Conservation (phyloP, 2,888 invertebrate species). For the Campaea margaritaria region DNA sequence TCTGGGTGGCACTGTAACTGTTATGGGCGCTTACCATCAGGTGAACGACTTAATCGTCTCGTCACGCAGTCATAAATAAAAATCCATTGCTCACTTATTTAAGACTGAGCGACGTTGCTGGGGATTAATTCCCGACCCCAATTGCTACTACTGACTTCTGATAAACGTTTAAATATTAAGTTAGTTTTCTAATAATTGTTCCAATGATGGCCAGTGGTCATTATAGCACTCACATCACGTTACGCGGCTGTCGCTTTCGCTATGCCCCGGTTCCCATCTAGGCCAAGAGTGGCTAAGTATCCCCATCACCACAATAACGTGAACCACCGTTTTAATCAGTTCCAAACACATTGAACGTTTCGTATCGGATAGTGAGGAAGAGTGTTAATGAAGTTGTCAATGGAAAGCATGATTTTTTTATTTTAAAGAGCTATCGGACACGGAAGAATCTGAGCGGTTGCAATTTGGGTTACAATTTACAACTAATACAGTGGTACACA, state of each 20-base stretch:
- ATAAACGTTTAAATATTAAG: too few relatives aligned
- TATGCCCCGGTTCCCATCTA: conserved; percentile 40
- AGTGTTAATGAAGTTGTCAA: not conserved
- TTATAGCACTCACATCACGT: conserved; percentile 23
- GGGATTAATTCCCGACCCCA: too few relatives aligned
- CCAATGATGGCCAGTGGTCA: conserved; percentile 14
- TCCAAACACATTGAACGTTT: conserved; percentile 9
- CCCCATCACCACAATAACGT: conserved; percentile 11
- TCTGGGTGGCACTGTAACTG: too few relatives aligned
- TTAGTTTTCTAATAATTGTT: conserved; percentile 12
- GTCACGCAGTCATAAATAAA: too few relatives aligned
- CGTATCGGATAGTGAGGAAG: not conserved
- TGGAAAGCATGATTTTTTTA: not conserved
- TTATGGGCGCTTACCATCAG: too few relatives aligned
- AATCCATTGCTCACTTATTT: too few relatives aligned
- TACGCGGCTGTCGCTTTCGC: conserved; percentile 36
- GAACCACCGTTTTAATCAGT: not conserved
- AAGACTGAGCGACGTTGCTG: too few relatives aligned
- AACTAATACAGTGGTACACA: too few relatives aligned
- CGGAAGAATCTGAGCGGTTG: too few relatives aligned
- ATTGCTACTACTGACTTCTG: too few relatives aligned
- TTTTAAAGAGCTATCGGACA: not conserved
- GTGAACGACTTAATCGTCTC: too few relatives aligned
- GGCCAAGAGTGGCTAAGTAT: conserved; percentile 31
- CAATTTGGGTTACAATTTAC: too few relatives aligned